Evolutionary conservation across 1,140 invertebrate genomes (phyloP), one percentile per base, ranked within the genome.

Genomic region (Bombus haemorrhoidalis): DNA sequence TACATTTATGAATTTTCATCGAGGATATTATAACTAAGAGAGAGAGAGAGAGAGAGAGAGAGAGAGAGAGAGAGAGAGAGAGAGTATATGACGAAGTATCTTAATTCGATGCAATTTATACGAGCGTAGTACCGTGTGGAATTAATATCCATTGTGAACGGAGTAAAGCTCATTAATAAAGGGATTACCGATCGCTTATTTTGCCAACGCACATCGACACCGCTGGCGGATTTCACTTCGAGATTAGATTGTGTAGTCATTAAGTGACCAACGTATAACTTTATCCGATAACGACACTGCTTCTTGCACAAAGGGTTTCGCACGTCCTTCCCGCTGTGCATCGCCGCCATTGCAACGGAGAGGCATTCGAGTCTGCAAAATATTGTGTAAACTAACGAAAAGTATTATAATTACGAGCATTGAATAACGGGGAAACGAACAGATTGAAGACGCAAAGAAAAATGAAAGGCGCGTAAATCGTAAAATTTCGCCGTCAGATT

Each of bases 191-290:
- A 85, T 81, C 71, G 41, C 37, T 37, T 72, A 72, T 59, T 47
- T 78, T n/a, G n/a, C 39, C 41, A 68, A 71, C 53, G 68, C 34
- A 34, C 34, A 34, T 43, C 83, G 76, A 81, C 71, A 34, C 15
- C 41, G 22, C 9, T 28, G 6, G 59, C 28, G 71, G n/a, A 68
- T 68, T 57, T 73, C 84, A 53, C 34, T 53, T 73, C 43, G 41
- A 74, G 59, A 74, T 85, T 85, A 85, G 78, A 85, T 64, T n/a
- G 59, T 28, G 53, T n/a, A 72, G 41, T 64, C 79, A 81, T 81
- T 66, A 73, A 59, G 41, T 53, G 57, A 39, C 25, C 12, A 22
- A 12, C 13, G 71, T 47, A 39, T 81, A 81, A 73, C 59, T 85
- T 57, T 53, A 74, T 81, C 78, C 78, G 69, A 81, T 81, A 81